Evolutionary conservation across 2,797 vertebrate species (phyloP), one percentile per base, ranked within the genome.

Genomic region (Lagorchestes hirsutus): DNA sequence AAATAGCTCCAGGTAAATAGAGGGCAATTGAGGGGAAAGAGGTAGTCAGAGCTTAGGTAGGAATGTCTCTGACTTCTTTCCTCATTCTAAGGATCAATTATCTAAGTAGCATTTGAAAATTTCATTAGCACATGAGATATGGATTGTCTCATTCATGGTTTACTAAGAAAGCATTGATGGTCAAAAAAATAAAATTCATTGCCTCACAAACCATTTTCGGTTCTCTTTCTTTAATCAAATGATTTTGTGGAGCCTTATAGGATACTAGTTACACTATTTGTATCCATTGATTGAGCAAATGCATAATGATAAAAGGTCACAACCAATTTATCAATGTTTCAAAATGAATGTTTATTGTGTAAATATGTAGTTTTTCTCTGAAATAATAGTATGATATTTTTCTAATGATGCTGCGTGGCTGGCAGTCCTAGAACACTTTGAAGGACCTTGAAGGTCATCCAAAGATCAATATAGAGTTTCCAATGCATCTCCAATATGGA

Each of bases 71-170:
- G 46, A 29, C 2, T 91, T 56, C 82, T 90, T 96, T 93, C 40
- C 12, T 87, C 93, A 14, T 57, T 90, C 6, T 55, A 46, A 46
- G 2, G 52, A 82, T 12, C 34, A 67, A 90, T 1, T 91, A 56
- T 90, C 90, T 91, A 92, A 93, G 57, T 87, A 14, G 50, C 55
- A 46, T 50, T 27, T 27, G 22, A 5, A 46, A 87, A 50, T 87
- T 87, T 87, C 27, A 87, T 54, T 90, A 40, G 29, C 54, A 55
- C 95, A 94, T 95, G 87, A 94, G 96, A 56, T 13, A 90, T 0
- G 0, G 3, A 16, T 91, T 93, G 1, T 54, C 14, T 95, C 94
- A 90, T 91, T 96, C 90, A 12, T 54, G 90, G 1, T 5, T 55
- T 14, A 46, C 5, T 1, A 93, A 94, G n/a, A 96, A 92, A 52